A percentile compares a stretch with the other conserved stretches of the same genome.
Evolutionary conservation across 2,888 invertebrate species (phyloP).

Genomic region (Nephrotoma flavescens): DNA sequence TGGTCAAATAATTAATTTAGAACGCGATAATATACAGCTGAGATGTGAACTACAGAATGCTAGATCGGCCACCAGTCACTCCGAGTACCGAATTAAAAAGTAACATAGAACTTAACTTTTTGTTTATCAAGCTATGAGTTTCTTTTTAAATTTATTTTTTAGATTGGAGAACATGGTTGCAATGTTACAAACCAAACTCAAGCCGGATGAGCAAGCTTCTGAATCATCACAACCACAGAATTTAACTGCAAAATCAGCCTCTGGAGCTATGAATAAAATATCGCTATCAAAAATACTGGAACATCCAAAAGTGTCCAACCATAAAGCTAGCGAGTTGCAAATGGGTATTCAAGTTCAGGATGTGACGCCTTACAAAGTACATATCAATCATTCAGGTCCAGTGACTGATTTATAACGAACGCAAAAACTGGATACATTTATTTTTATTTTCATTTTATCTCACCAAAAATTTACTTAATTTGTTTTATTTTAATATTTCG

Average conservation of each 20-base stretch:
- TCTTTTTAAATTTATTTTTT: not conserved
- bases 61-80: slow-evolving; percentile 28
- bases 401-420: slow-evolving; percentile 28
- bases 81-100: slow-evolving; percentile 32
- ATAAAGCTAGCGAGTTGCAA: not conserved
- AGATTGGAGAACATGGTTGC: not conserved
- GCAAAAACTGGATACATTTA: not conserved
- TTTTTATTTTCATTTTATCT: not conserved
- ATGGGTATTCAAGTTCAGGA: slow-evolving; percentile 12
- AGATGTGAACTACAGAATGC: slow-evolving; percentile 28
- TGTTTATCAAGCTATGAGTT: not conserved
- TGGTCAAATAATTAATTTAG: slow-evolving; percentile 14
- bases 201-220: not conserved
- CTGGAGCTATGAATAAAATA: slow-evolving; percentile 8
- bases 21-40: slow-evolving; percentile 21
- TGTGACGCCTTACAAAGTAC: slow-evolving; percentile 11
- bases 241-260: slow-evolving; percentile 8
- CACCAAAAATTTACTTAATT: not conserved
- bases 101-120: slow-evolving; percentile 10
- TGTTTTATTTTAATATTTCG: not conserved
- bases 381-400: slow-evolving; percentile 26
- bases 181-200: not conserved
- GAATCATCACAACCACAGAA: not conserved
- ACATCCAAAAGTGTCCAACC: not conserved
- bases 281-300: not conserved